Base-by-base conservation (phyloP, 2,113 vertebrate genomes). In the Heterotis niloticus region DNA sequence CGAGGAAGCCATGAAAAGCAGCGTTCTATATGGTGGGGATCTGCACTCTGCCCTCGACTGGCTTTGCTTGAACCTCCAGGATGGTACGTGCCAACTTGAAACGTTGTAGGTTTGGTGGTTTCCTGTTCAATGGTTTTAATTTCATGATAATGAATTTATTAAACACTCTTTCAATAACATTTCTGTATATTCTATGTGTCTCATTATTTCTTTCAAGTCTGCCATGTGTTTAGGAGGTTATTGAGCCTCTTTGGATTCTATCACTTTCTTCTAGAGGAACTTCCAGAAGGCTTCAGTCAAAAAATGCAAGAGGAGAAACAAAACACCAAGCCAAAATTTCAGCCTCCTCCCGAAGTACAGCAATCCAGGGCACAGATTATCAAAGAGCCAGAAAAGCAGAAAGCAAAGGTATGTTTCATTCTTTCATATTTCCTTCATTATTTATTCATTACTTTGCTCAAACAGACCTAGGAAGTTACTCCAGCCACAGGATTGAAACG, bases 21-120 rank as follows among this genome's bases (percentile, higher is more conserved):
- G 96, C 0, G 90, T 99, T 70, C 84, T 98, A 10, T 93, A 95
- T 10, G 98, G 98, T 71, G 98, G 98, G 7, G 98, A 99, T 87
- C 95, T 99, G 77, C 96, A 96, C 87, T 98, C 98, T 76, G 98
- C 98, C 1, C 93, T 99, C 62, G 98, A 99, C 29, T 99, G 98
- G 98, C 95, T 99, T 69, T 99, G 97, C 88, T 92, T 99, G 74
- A 99, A 98, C 78, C 96, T 99, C 73, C 91, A 91, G 76, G 95
- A 99, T 29, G 94, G 98, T 99, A 91, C 90, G 77, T 62, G 52
- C 1, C 17, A 13, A 64, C 52, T n/a, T 66, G 5, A 59, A 28
- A 13, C 10, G 14, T 24, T 13, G 11, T 4, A 66, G 20, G 10
- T 34, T 28, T 74, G 56, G 51, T 18, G 54, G 54, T 52, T 23